Conservation (phyloP, 2,888 invertebrate species). For the Alviniconcha strummeri region DNA sequence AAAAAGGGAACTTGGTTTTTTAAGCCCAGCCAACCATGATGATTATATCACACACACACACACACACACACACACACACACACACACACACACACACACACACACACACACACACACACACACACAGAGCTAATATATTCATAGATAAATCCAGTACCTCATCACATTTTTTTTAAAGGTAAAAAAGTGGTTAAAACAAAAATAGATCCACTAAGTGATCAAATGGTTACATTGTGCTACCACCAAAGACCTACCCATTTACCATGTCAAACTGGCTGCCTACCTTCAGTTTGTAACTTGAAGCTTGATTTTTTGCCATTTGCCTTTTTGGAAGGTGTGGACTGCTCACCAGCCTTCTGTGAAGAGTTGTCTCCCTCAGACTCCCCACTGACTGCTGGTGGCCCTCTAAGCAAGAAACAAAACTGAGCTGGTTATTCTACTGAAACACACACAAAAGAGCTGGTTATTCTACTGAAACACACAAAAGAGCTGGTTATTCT, state of each 20-base stretch:
- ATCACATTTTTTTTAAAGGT: too few species aligned
- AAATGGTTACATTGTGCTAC: too few species aligned
- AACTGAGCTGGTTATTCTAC: neutral
- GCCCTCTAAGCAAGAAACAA: slow-evolving; percentile 1
- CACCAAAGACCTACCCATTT: too few species aligned
- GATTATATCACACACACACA: neutral
- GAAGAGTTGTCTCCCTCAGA: neutral
- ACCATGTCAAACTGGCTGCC: too few species aligned
- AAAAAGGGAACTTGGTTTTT: too few species aligned
- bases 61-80: neutral
- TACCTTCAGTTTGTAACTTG: slow-evolving; percentile 8
- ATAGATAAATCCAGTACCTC: too few species aligned
- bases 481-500: too few species aligned
- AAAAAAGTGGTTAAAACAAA: too few species aligned
- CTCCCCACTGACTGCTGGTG: neutral
- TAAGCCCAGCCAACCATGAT: too few species aligned
- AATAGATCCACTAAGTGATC: too few species aligned
- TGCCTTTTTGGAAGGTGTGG: slow-evolving; percentile 12
- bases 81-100: neutral
- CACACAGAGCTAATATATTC: neutral
- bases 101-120: slow-evolving; percentile 4
- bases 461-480: too few species aligned
- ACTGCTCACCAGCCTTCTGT: neutral
- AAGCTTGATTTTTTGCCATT: slow-evolving; percentile 9
- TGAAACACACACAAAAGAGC: neutral